Evolutionary conservation across 2,113 vertebrate species (phyloP), one percentile per base, ranked within the genome.

Genomic region (Chaetodon trifascialis): DNA sequence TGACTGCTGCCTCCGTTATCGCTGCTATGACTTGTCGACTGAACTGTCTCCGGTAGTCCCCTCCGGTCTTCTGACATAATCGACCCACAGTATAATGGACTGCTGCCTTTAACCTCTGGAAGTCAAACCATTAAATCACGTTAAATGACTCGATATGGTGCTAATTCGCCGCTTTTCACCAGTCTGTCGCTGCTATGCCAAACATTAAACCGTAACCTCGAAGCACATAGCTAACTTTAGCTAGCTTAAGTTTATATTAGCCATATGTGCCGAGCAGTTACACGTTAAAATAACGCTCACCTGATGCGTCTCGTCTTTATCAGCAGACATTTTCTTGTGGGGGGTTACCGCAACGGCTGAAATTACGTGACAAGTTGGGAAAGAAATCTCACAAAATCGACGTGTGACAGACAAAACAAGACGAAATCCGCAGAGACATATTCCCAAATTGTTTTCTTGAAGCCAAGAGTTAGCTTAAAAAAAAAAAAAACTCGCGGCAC

Each of bases 31-130:
- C 92, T 25, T 97, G 97, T 17, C 94, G 96, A 90, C 95, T 98
- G 91, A 98, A 96, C 1, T 82, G 76, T 40, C 92, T 67, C 0
- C 79, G 89, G 65, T 94, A 93, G 2, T 97, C 95, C 1, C 91
- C 86, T 0, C 88, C 95, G 0, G 95, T 84, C 1, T 94, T 94
- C 82, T 95, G 83, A 23, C 97, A 98, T 7, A 98, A 80, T 12
- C 91, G 83, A 42, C 96, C 96, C 0, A 96, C 97, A 0, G 97
- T 96, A 36, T 95, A 98, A 90, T 99, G 98, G 1, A 99, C 93
- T 0, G 97, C 96, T 0, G 97, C 97, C 91, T 95, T 97, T 30
- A 99, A 90, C 86, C 96, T 96, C 98, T 99, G 91, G 9, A 68
- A 63, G 14, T 11, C 1, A 77, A 62, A 79, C 15, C 4, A n/a